Conservation (phyloP, 2,888 invertebrate genomes). For the Busseola fusca region DNA sequence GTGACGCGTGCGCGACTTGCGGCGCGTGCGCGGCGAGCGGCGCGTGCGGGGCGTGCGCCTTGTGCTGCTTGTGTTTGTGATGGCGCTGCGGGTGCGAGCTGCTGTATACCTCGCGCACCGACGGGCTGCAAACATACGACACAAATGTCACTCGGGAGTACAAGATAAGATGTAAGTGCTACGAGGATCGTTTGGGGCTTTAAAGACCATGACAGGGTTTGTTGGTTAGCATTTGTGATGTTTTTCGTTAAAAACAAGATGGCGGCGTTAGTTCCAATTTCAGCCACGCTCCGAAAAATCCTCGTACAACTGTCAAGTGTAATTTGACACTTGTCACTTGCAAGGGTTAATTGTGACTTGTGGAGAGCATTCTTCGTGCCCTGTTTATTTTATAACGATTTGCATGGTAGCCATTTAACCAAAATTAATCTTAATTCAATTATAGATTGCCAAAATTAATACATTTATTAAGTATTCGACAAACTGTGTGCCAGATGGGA, state of each 20-base stretch:
- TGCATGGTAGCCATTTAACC: neutral
- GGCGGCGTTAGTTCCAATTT: neutral
- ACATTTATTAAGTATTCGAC: neutral
- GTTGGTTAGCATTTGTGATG: neutral
- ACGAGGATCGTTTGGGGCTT: neutral
- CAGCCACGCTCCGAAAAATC: neutral
- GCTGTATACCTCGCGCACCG: constrained; percentile 84
- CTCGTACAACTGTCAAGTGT: neutral
- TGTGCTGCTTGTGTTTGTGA: constrained; percentile 69
- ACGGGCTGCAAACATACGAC: constrained; percentile 70
- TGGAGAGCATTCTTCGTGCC: neutral
- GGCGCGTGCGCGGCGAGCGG: neutral
- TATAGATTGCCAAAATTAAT: neutral
- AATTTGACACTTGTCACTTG: neutral
- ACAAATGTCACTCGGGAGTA: neutral
- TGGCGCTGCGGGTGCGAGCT: constrained; percentile 82
- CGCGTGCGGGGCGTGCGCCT: constrained; percentile 37
- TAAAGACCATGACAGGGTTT: neutral
- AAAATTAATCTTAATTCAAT: neutral
- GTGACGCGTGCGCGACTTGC: neutral
- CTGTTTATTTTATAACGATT: neutral
- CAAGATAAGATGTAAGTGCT: neutral
- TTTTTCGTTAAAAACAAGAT: neutral
- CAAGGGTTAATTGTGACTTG: neutral
- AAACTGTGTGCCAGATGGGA: neutral